These are phyloP conservation scores for Ammodytes dubius DNA, from an alignment of 2,113 vertebrate species.

Conservation along the genomic window DNA sequence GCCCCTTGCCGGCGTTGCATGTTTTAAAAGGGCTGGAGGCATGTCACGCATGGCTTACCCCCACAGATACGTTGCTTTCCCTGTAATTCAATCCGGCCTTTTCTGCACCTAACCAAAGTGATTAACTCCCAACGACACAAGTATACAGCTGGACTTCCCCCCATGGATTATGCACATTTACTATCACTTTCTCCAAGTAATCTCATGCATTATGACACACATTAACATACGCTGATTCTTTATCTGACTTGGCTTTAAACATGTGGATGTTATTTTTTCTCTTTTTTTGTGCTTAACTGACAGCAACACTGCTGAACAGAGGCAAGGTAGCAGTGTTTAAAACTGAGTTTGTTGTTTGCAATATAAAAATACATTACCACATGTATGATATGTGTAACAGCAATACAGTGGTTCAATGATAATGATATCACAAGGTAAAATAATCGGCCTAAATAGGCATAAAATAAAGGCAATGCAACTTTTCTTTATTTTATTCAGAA, in stretches of 20 bases:
- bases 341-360: background rate
- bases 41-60: conserved; percentile 79
- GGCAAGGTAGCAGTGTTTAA: background rate
- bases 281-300: background rate
- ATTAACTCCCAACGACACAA: conserved; percentile 70
- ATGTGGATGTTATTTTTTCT: background rate
- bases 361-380: background rate
- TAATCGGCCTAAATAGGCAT: background rate
- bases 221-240: background rate
- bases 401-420: no score
- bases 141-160: conserved; percentile 43
- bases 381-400: background rate
- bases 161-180: conserved; percentile 46
- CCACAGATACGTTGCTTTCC: conserved; percentile 71
- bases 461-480: background rate
- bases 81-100: conserved; percentile 77
- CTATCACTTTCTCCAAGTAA: conserved; percentile 55
- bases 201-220: conserved; percentile 48
- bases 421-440: background rate
- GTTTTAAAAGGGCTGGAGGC: conserved; percentile 77
- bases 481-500: background rate
- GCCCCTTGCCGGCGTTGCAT: conserved; percentile 73
- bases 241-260: conserved; percentile 19
- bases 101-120: conserved; percentile 70
- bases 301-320: background rate